A percentile compares a stretch with the other conserved stretches of the same genome.
Conservation (phyloP, 2,888 invertebrate genomes). For the Doris montereyensis region DNA sequence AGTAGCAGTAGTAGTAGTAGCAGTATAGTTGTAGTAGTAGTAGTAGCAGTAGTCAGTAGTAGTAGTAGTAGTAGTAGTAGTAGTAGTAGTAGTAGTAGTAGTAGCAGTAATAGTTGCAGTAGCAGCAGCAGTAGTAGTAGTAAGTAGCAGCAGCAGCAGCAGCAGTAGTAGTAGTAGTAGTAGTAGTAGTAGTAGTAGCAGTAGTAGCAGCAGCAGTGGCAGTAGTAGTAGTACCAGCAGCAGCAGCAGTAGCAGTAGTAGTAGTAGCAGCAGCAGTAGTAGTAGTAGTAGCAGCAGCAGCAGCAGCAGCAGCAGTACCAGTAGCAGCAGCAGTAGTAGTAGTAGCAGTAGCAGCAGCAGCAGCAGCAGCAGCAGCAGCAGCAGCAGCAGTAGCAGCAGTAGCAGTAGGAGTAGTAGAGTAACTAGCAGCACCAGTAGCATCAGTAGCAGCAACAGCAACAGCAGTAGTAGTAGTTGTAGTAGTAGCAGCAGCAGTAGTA, state of each 20-base stretch:
- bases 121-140: conserved; percentile 12
- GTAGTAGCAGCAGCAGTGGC: conserved; percentile 1
- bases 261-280: conserved; percentile 1
- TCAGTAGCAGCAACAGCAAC: too few species aligned
- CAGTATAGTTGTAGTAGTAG: conserved; percentile 28
- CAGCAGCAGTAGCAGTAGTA: conserved; percentile 8
- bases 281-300: conserved; percentile 3
- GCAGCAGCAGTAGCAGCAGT: not conserved
- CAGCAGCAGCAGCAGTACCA: not conserved
- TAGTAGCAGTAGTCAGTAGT: conserved; percentile 26
- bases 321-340: conserved; percentile 1
- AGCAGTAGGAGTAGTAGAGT: too few species aligned
- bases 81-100: conserved; percentile 10
- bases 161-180: not conserved
- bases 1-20: conserved; percentile 2
- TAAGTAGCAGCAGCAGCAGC: not conserved
- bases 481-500: too few species aligned
- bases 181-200: conserved; percentile 17
- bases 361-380: not conserved
- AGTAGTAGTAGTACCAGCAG: conserved; percentile 11
- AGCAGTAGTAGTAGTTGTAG: too few species aligned
- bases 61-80: conserved; percentile 28
- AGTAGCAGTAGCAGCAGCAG: conserved; percentile 10
- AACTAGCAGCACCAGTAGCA: too few species aligned
- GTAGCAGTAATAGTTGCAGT: conserved; percentile 9